Evolutionary conservation across 2,113 vertebrate species (phyloP), one percentile per base, ranked within the genome.

Genomic region (Rhea americana): DNA sequence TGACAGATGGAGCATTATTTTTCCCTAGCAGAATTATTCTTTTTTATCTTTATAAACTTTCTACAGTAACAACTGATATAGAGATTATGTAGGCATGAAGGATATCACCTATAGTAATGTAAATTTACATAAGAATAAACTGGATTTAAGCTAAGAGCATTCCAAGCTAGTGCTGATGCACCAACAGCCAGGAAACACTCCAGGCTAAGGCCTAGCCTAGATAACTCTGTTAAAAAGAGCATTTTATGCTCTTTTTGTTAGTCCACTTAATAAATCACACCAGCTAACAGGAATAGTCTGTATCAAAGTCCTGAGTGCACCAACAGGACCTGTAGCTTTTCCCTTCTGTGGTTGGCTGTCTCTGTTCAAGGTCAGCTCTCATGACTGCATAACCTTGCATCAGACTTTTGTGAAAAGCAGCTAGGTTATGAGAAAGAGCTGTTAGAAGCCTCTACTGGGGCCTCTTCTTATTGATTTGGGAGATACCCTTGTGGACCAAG

Each of bases 21-120:
- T 91, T 74, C n/a, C 48, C 10, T 45, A n/a, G 25, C 13, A 89
- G 75, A 93, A 89, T 87, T 61, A 89, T 58, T 86, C 93, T 82
- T 56, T 16, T 39, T 65, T 85, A 82, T 50, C 20, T 89, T 85
- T 94, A 63, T 28, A 76, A 82, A 62, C 5, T 19, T 85, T 72
- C 26, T 47, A 62, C 26, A 67, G 41, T 56, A 89, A 77, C n/a
- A 58, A 73, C 9, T 70, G 53, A 73, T 51, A 4, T 2, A 84
- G 56, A 59, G 8, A 43, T 79, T 79, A 35, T 79, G 45, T 66
- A 53, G 87, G 82, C 15, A 30, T 65, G 37, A 75, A 89, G 18
- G 20, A 41, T 80, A 87, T 79, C 48, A 89, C 82, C 78, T 85
- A 82, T 53, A 92, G 67, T 50, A 87, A 22, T 22, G 20, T 50